Evolutionary conservation across 2,797 vertebrate species (phyloP).

Genomic region (Sebastiscus albofasciatus): DNA sequence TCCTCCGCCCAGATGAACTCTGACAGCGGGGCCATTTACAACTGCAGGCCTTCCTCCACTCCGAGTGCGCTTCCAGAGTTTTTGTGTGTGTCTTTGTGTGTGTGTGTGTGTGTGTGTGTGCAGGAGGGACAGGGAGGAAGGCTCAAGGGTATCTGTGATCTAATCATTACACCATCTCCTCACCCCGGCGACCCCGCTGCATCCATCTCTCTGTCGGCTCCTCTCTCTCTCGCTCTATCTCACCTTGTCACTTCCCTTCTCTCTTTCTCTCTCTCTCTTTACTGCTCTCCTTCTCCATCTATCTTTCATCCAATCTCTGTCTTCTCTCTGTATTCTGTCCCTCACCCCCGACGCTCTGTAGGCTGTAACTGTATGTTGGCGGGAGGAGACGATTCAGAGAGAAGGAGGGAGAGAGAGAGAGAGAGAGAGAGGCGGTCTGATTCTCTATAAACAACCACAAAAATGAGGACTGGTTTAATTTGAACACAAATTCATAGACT

Average conservation of each 20-base stretch:
- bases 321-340: constrained; percentile 57
- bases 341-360: constrained; percentile 35
- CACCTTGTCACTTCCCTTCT: constrained; percentile 53
- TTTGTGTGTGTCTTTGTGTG: background rate
- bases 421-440: background rate
- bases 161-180: constrained; percentile 82
- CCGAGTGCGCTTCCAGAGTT: constrained; percentile 38
- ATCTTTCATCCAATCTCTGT: constrained; percentile 68
- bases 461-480: constrained; percentile 28
- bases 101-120: background rate
- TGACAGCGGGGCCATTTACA: constrained; percentile 68
- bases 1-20: constrained; percentile 63
- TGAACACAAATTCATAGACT: constrained; percentile 20
- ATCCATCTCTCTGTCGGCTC: constrained; percentile 76
- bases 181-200: constrained; percentile 71
- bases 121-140: constrained; percentile 50
- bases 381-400: constrained; percentile 24
- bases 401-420: background rate
- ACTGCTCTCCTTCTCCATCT: constrained; percentile 52
- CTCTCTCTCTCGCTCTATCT: constrained; percentile 49
- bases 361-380: constrained; percentile 32
- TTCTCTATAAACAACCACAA: constrained; percentile 20
- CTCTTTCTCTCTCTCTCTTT: constrained; percentile 1
- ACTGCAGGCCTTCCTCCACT: constrained; percentile 51
- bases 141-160: constrained; percentile 81